Evolutionary conservation across 1,140 invertebrate genomes (phyloP).

Genomic region (Thereuonema tuberculata): DNA sequence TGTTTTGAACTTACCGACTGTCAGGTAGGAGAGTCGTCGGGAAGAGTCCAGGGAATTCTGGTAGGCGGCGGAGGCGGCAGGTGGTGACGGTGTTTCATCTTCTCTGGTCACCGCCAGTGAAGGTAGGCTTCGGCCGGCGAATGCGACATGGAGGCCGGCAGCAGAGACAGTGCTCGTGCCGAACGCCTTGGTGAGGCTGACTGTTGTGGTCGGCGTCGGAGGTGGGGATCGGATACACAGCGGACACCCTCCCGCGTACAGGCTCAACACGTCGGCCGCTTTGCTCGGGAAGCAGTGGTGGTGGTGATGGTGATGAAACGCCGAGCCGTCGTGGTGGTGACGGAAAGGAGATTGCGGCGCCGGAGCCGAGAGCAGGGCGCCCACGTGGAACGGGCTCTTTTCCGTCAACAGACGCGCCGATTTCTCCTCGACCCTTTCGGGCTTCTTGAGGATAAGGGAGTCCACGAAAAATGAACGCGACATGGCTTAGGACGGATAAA

Average conservation of each 20-base stretch:
- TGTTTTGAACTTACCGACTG: neutral
- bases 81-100: no score
- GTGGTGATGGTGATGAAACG: no score
- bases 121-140: no score
- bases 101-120: no score
- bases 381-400: no score
- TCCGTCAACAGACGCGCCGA: neutral
- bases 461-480: constrained; percentile 25
- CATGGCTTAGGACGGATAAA: no score
- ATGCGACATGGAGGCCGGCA: no score
- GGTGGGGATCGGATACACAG: neutral
- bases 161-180: no score
- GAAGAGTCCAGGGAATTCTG: neutral
- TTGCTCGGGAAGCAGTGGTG: neutral
- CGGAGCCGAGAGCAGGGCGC: no score
- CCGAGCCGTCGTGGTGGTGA: no score
- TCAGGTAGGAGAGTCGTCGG: neutral
- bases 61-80: neutral
- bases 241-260: neutral
- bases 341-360: neutral
- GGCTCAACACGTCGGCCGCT: neutral
- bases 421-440: neutral
- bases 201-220: no score
- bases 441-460: constrained; percentile 19
- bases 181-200: no score